phyloP scores from a whole-genome alignment of 1,140 invertebrate genomes.

The Cyclina sinensis region DNA sequence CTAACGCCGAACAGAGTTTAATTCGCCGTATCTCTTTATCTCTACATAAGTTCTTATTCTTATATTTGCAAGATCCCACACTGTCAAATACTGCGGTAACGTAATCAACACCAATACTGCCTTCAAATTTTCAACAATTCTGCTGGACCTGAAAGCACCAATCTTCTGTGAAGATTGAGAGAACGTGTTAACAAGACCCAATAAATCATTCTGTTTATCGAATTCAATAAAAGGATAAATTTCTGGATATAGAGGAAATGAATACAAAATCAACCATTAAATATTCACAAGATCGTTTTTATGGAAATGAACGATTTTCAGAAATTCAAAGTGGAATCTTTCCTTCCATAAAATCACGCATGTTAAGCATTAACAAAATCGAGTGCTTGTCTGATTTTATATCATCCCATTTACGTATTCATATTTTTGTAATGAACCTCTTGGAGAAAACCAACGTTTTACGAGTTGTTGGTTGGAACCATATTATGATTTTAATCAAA shows the following conservation, averaged over 20 bases:
- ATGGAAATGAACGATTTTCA: constrained; percentile 7
- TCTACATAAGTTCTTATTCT: too few relatives aligned
- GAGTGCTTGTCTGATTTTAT: not conserved
- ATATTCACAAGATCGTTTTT: not conserved
- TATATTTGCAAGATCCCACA: too few relatives aligned
- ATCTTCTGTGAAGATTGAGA: too few relatives aligned
- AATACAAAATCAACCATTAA: not conserved
- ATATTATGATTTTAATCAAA: too few relatives aligned
- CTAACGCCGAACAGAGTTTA: too few relatives aligned
- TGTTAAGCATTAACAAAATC: not conserved
- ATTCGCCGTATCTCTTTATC: too few relatives aligned
- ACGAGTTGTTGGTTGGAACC: not conserved
- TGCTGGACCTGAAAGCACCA: too few relatives aligned
- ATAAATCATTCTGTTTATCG: not conserved
- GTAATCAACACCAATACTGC: too few relatives aligned
- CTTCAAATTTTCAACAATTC: too few relatives aligned
- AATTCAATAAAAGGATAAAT: not conserved
- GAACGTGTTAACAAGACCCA: not conserved
- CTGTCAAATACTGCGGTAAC: too few relatives aligned
- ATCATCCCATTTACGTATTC: not conserved
- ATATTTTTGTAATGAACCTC: not conserved
- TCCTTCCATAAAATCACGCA: not conserved
- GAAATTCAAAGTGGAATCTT: not conserved
- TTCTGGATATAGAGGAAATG: not conserved
- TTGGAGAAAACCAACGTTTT: not conserved